These are phyloP conservation scores for Mormoops blainvillei DNA, from an alignment of 2,113 vertebrate genomes.

Conservation along the genomic window DNA sequence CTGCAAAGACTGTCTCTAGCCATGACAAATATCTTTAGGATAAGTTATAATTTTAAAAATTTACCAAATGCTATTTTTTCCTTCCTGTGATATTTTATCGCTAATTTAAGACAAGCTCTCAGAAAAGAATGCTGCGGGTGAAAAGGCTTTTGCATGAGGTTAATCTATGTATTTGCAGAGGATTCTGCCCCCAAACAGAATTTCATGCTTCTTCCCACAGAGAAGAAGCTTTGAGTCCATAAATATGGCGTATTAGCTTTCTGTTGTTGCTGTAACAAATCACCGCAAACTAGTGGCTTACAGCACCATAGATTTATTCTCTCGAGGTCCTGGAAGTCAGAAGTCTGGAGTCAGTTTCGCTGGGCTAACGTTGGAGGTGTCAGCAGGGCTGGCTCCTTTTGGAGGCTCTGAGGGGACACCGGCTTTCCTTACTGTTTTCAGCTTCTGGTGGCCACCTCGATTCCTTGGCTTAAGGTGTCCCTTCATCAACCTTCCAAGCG, in stretches of 20 bases:
- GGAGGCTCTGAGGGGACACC: neutral
- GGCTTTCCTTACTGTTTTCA: neutral
- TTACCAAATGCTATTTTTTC: constrained; percentile 64
- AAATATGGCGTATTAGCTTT: neutral
- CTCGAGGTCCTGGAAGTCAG: neutral
- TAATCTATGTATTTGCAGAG: neutral
- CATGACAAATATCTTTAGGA: constrained; percentile 55
- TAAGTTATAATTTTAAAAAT: constrained; percentile 66
- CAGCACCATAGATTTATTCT: neutral
- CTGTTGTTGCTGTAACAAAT: neutral
- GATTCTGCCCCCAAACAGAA: neutral
- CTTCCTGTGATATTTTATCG: constrained; percentile 40
- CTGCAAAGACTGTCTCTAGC: constrained; percentile 52
- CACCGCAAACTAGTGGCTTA: neutral
- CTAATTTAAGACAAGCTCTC: constrained; percentile 37
- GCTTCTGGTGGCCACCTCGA: rapidly evolving
- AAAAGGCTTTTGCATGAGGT: constrained; percentile 21
- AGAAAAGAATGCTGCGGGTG: neutral
- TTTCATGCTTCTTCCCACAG: neutral
- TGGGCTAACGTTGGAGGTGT: neutral
- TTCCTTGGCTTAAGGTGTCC: neutral
- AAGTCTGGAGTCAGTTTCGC: neutral
- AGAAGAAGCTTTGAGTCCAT: neutral
- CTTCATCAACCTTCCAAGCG: neutral
- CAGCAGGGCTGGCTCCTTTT: neutral